These are phyloP conservation scores for Pongo pygmaeus DNA, from an alignment of 2,113 vertebrate genomes.

Conservation along the genomic window DNA sequence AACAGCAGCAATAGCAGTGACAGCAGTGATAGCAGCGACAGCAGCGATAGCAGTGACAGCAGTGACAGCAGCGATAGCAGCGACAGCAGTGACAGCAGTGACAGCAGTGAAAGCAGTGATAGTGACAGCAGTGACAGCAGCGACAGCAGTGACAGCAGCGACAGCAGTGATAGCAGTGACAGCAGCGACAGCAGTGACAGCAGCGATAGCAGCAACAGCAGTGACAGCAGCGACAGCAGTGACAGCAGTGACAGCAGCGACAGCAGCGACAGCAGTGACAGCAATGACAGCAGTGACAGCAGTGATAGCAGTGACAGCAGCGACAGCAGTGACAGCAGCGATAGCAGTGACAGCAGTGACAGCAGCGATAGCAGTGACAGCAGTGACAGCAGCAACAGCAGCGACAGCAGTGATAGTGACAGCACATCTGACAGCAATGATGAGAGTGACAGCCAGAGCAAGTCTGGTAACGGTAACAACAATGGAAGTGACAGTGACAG, in stretches of 20 bases:
- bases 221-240: rapidly evolving
- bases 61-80: rapidly evolving
- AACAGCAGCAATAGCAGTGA: not conserved
- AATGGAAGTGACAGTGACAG: not conserved
- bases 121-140: rapidly evolving
- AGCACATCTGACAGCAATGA: not conserved
- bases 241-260: rapidly evolving
- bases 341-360: not conserved
- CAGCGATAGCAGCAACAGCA: rapidly evolving
- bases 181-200: rapidly evolving
- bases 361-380: not conserved
- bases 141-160: rapidly evolving
- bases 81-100: rapidly evolving
- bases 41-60: not conserved
- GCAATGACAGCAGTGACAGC: rapidly evolving
- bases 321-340: rapidly evolving
- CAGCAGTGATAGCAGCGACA: rapidly evolving
- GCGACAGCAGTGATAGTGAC: not conserved
- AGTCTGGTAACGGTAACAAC: not conserved
- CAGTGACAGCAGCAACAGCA: not conserved
- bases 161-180: rapidly evolving
- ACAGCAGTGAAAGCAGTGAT: rapidly evolving
- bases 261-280: not conserved
- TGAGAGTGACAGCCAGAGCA: not conserved
- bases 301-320: rapidly evolving